phyloP scores from a whole-genome alignment of 2,888 invertebrate genomes.

The Caenorhabditis sp. region DNA sequence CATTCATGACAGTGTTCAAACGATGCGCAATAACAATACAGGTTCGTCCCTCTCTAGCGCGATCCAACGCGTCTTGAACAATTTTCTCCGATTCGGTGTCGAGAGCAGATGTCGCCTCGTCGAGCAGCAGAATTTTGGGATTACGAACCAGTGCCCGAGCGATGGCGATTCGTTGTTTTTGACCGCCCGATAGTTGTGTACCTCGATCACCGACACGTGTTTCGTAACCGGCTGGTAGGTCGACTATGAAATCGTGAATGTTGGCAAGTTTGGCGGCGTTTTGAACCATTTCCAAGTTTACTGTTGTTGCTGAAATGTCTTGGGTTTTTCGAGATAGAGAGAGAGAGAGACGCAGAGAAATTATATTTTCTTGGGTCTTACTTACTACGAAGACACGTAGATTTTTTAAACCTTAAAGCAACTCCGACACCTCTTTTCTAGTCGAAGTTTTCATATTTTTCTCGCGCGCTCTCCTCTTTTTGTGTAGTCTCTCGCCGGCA shows the following conservation, averaged over 20 bases:
- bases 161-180: slow-evolving; percentile 73
- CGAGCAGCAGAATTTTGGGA: slow-evolving; percentile 71
- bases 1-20: slow-evolving; percentile 73
- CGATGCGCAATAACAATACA: slow-evolving; percentile 73
- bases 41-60: slow-evolving; percentile 72
- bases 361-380: background rate
- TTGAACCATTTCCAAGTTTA: slow-evolving; percentile 68
- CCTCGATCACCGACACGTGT: slow-evolving; percentile 72
- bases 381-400: too few relatives aligned
- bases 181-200: slow-evolving; percentile 71
- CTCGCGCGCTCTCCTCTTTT: too few relatives aligned
- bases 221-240: slow-evolving; percentile 71
- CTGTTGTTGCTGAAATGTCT: slow-evolving; percentile 54
- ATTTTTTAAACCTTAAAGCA: too few relatives aligned
- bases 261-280: slow-evolving; percentile 72
- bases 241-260: slow-evolving; percentile 72
- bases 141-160: slow-evolving; percentile 71
- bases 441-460: too few relatives aligned
- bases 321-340: too few relatives aligned
- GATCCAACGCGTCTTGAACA: slow-evolving; percentile 85
- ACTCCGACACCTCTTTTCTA: too few relatives aligned
- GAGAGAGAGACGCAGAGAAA: too few relatives aligned
- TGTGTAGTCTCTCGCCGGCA: too few relatives aligned
- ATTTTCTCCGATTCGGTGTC: slow-evolving; percentile 65
- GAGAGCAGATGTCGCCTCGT: slow-evolving; percentile 62